A percentile compares a stretch with the other conserved stretches of the same genome.
phyloP scores from a whole-genome alignment of 2,888 invertebrate genomes.

The Tuta absoluta region DNA sequence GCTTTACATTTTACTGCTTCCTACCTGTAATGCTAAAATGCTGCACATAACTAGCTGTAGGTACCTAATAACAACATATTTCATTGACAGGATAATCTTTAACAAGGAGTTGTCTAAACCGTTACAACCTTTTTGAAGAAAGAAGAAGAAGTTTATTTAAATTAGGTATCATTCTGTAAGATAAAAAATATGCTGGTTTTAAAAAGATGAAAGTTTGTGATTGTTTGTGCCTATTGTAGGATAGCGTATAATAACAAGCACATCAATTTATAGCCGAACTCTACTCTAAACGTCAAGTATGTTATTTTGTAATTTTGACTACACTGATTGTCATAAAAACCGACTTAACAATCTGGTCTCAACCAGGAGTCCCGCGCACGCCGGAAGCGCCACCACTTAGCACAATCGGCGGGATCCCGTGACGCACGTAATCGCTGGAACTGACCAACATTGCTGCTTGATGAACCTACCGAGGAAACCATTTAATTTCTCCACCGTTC shows the following conservation, averaged over 20 bases:
- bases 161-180: too few species aligned
- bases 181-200: too few species aligned
- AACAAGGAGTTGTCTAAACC: too few species aligned
- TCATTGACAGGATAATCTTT: neutral
- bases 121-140: too few species aligned
- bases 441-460: conserved; percentile 5
- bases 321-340: too few species aligned
- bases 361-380: conserved; percentile 30
- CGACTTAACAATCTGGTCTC: neutral
- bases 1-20: conserved; percentile 3
- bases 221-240: too few species aligned
- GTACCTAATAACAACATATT: neutral
- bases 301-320: too few species aligned
- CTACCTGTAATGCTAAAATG: conserved; percentile 6
- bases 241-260: too few species aligned
- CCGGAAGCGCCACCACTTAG: conserved; percentile 56
- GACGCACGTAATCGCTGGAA: conserved; percentile 35
- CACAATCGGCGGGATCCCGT: conserved; percentile 47
- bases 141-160: too few species aligned
- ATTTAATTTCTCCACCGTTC: neutral
- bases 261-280: too few species aligned
- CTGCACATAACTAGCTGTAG: neutral
- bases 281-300: too few species aligned
- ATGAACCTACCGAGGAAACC: neutral
- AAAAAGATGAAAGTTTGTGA: too few species aligned